Conservation (phyloP, 2,113 vertebrate species). For the Brachyhypopomus occidentalis region DNA sequence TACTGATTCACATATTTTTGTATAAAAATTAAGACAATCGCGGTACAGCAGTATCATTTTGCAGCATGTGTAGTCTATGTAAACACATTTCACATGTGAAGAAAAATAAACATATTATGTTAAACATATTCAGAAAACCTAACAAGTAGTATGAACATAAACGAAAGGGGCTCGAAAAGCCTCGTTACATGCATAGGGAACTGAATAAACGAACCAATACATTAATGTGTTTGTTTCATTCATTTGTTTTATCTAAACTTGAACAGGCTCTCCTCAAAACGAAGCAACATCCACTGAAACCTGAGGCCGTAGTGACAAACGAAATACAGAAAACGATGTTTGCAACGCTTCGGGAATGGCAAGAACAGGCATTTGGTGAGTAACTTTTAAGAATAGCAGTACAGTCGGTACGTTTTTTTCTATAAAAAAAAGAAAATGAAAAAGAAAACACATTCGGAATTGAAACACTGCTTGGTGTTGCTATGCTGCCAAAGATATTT, state of each 20-base stretch:
- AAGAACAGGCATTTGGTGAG: slow-evolving; percentile 51
- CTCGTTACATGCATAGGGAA: not conserved
- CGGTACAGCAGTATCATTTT: not conserved
- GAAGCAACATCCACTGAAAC: not conserved
- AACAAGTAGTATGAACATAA: not conserved
- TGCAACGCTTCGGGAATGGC: not conserved
- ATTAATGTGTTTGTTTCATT: not conserved
- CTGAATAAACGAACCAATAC: not conserved
- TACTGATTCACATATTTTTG: not conserved
- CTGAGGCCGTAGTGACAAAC: not conserved
- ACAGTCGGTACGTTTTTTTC: not conserved
- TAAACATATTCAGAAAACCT: not conserved
- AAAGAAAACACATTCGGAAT: slow-evolving; percentile 33
- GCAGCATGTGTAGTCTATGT: not conserved
- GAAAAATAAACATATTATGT: not conserved
- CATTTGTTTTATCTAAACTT: not conserved
- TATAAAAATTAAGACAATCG: not conserved
- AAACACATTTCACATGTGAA: slow-evolving; percentile 3
- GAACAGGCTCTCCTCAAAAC: not conserved
- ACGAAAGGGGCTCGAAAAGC: not conserved
- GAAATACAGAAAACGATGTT: not conserved
- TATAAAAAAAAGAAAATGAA: slow-evolving; percentile 6
- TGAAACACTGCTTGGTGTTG: slow-evolving; percentile 38
- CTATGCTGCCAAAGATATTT: slow-evolving; percentile 35
- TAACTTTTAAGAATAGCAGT: slow-evolving; percentile 34